Percentiles rank a stretch among this genome's conserved stretches.
These are phyloP conservation scores for Drosophila picticornis DNA, from an alignment of 2,888 invertebrate species.

Conservation along the genomic window DNA sequence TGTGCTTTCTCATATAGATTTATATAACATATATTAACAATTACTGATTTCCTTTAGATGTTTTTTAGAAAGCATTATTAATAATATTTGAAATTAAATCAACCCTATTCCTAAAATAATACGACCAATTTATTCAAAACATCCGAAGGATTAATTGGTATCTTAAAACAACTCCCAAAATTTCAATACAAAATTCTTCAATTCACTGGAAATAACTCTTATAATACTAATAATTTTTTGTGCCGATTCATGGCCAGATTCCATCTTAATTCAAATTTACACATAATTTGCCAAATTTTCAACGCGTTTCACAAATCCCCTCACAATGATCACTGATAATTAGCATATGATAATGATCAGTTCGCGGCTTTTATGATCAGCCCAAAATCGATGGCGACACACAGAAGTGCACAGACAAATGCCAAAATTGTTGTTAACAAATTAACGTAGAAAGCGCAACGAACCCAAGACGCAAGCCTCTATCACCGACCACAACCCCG, in stretches of 20 bases:
- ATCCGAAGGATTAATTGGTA: not conserved
- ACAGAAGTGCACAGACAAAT: conserved; percentile 64
- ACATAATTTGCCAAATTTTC: conserved; percentile 53
- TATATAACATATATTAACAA: not conserved
- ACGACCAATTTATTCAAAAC: not conserved
- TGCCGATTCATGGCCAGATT: conserved; percentile 26
- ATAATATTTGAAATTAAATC: not conserved
- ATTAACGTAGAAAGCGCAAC: conserved; percentile 80
- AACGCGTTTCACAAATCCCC: conserved; percentile 29
- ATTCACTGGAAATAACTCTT: conserved; percentile 9
- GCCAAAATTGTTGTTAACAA: conserved; percentile 75
- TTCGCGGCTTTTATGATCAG: conserved; percentile 21
- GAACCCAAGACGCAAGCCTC: conserved; percentile 38
- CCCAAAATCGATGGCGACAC: conserved; percentile 43
- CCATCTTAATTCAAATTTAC: conserved; percentile 31
- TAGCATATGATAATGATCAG: conserved; percentile 53
- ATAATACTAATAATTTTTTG: conserved; percentile 25
- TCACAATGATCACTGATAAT: conserved; percentile 43
- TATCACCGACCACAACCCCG: conserved; percentile 1
- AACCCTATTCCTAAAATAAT: not conserved
- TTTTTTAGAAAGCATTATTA: not conserved
- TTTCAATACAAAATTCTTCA: not conserved
- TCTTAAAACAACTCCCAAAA: not conserved
- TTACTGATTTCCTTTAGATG: not conserved
- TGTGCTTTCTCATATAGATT: not conserved